These are phyloP conservation scores for Drepanosiphum platanoidis DNA, from an alignment of 2,888 invertebrate species.

Conservation along the genomic window DNA sequence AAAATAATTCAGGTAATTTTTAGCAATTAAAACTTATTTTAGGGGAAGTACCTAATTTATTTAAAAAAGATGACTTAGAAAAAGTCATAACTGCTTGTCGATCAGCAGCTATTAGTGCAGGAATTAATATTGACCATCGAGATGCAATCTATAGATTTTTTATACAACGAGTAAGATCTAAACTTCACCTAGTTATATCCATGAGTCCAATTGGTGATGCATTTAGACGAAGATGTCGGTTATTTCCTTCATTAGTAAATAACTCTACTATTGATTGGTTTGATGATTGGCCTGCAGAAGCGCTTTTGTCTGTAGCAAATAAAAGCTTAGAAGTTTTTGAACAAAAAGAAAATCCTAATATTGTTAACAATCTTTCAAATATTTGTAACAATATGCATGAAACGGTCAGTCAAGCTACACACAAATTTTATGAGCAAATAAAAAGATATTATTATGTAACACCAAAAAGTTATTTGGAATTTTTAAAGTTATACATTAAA, in stretches of 20 bases:
- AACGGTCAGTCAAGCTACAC: slow-evolving; percentile 67
- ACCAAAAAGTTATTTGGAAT: slow-evolving; percentile 90
- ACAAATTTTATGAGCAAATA: slow-evolving; percentile 79
- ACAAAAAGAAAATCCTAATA: slow-evolving; percentile 66
- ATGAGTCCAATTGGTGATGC: slow-evolving; percentile 93
- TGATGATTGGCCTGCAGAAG: slow-evolving; percentile 92
- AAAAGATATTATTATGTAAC: slow-evolving; percentile 88
- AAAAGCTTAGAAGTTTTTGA: slow-evolving; percentile 75
- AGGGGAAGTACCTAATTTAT: slow-evolving; percentile 92
- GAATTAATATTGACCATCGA: slow-evolving; percentile 79
- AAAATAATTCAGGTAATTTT: neutral
- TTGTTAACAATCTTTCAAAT: slow-evolving; percentile 6
- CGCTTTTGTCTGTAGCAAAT: slow-evolving; percentile 83
- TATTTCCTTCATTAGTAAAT: slow-evolving; percentile 92
- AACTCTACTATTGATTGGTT: slow-evolving; percentile 98
- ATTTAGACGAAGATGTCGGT: slow-evolving; percentile 82
- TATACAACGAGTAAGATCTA: slow-evolving; percentile 84
- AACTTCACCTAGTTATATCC: slow-evolving; percentile 86
- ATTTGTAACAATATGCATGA: slow-evolving; percentile 45
- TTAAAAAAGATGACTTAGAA: slow-evolving; percentile 86
- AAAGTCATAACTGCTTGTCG: slow-evolving; percentile 81
- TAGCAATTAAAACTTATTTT: slow-evolving; percentile 58
- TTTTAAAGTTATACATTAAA: slow-evolving; percentile 85
- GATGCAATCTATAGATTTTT: slow-evolving; percentile 92
- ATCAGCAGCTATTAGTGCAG: slow-evolving; percentile 76